These are phyloP conservation scores for Natrix natrix DNA, from an alignment of 2,797 vertebrate genomes.

Conservation along the genomic window DNA sequence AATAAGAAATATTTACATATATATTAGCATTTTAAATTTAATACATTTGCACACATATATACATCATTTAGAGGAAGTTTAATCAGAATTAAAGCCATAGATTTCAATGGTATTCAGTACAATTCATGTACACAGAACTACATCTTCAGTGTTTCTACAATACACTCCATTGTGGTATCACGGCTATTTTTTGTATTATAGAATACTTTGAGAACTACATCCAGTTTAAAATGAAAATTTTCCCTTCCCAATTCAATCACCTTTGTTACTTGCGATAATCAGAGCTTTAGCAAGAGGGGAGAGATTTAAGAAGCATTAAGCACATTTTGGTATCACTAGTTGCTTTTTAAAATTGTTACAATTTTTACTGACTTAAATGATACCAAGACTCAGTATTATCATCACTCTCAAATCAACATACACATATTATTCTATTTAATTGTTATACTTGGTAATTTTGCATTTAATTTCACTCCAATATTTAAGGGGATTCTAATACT, in stretches of 20 bases:
- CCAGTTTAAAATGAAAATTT: neutral
- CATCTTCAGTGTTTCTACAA: neutral
- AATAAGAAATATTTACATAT: neutral
- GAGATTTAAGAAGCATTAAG: neutral
- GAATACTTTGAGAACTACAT: neutral
- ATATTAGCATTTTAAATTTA: neutral
- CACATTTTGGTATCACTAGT: neutral
- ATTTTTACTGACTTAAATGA: neutral
- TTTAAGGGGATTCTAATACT: neutral
- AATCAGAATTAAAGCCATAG: neutral
- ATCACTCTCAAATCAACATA: neutral
- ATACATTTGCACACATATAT: neutral
- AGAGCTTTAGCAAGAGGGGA: constrained; percentile 10
- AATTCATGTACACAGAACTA: neutral
- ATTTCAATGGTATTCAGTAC: neutral
- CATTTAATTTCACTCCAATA: neutral
- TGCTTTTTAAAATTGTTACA: neutral
- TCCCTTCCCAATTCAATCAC: neutral
- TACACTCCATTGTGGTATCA: neutral
- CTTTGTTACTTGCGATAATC: neutral
- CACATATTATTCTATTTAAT: neutral
- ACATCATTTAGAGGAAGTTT: neutral
- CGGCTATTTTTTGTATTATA: neutral
- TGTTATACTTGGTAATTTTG: neutral
- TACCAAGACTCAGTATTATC: neutral